phyloP scores from a whole-genome alignment of 2,888 invertebrate genomes.

The Sclerodermus sp. region DNA sequence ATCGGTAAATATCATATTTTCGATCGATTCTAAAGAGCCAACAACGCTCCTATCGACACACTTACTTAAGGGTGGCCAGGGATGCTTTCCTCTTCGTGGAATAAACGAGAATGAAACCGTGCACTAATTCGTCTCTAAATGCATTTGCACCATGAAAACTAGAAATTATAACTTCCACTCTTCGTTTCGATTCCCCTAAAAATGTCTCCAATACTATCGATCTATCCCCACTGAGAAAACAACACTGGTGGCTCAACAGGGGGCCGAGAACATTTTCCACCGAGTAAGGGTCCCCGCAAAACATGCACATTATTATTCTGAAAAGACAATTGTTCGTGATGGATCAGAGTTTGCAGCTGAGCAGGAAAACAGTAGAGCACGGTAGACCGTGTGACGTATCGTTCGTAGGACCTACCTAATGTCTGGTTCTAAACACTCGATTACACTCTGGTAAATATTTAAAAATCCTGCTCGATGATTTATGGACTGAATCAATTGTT shows the following conservation, averaged over 20 bases:
- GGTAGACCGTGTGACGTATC: no score
- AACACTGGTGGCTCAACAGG: conserved; percentile 82
- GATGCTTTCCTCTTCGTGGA: conserved; percentile 95
- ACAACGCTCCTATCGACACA: conserved; percentile 19
- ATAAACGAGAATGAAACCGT: conserved; percentile 93
- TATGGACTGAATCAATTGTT: conserved; percentile 75
- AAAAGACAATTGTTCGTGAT: conserved; percentile 20
- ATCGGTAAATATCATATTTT: conserved; percentile 3
- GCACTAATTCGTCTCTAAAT: conserved; percentile 88
- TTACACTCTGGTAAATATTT: conserved; percentile 72
- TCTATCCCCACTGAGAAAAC: conserved; percentile 81
- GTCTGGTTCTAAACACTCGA: conserved; percentile 81
- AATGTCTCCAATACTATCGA: conserved; percentile 91
- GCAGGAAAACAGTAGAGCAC: no score
- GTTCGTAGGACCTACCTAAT: conserved; percentile 71
- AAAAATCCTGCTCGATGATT: conserved; percentile 77
- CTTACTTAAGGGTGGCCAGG: conserved; percentile 85
- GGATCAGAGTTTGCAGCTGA: no score
- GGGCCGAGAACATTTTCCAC: conserved; percentile 89
- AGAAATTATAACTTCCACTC: conserved; percentile 88
- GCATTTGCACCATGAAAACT: conserved; percentile 94
- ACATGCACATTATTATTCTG: conserved; percentile 92
- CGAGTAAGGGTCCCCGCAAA: conserved; percentile 93
- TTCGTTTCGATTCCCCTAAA: conserved; percentile 85
- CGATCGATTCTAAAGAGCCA: background rate